Evolutionary conservation across 2,888 invertebrate species (phyloP), one percentile per base, ranked within the genome.

Genomic region (Troglohyphantes excavatus): DNA sequence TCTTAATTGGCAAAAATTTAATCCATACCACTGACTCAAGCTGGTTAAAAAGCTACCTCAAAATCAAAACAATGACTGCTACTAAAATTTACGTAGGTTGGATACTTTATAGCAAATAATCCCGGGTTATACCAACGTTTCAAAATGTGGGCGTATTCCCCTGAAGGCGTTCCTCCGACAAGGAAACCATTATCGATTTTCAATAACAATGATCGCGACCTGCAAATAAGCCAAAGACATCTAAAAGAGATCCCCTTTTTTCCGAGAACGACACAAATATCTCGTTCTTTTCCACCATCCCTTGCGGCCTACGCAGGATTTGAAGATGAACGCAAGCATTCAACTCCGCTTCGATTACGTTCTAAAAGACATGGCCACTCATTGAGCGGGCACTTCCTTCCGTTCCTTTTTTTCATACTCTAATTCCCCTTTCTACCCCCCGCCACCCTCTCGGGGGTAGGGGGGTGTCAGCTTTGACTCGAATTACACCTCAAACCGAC

Each of bases 181-280:
- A 7, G 39, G 39, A 39, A 39, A 11, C 1, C 0, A 39, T 11
- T 39, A 39, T 39, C 39, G 39, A 39, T 39, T 0, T 33, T 6
- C n/a, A 33, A 19, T 6, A 11, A 70, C 33, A 70, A 43, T 26
- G 72, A 78, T 27, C 29, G 68, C 72, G 86, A 86, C 63, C 86
- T 79, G 79, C 61, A 78, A 79, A 78, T 63, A n/a, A 63, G 33
- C 59, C 11, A 27, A 17, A 13, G 19, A 39, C 67, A 79, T 21
- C 33, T 59, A 63, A 43, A 63, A 39, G 67, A 65, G 53, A 43
- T 70, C 46, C 82, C 75, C 17, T 39, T 1, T n/a, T 33, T 88
- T 88, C 88, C 63, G 46, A 61, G 88, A 88, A 88, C 82, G 88
- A 88, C 88, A 88, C 88, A 88, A 88, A 88, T 88, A 88, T 88